Base-by-base conservation (phyloP, 2,888 invertebrate genomes). In the Pristionchus fissidentatus region DNA sequence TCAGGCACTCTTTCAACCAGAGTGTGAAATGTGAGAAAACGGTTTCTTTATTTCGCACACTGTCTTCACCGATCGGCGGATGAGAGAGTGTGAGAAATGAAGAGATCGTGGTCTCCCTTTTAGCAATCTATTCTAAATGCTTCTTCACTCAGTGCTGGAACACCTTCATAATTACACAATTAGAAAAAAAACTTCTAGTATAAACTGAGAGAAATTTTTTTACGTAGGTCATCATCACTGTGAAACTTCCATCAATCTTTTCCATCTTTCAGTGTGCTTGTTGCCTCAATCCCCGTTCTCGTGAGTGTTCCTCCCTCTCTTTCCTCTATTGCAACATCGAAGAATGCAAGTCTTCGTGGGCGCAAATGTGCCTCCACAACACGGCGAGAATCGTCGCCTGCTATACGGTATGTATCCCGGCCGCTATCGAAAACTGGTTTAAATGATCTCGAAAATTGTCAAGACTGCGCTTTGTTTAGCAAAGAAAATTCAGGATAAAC, bases 271-370 rank as follows among this genome's bases (percentile, higher is more conserved):
- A 87, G 87, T 88, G 88, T 82, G 84, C 84, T 15, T 88, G 87
- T 70, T 88, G 88, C 52, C 84, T 85, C 60, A 86, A 87, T 77
- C 81, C 84, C 32, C 85, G 85, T 29, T 84, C 85, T 29, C 84
- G 83, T 41, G 84, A 83, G 52, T 87, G 87, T 49, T 86, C 86
- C 41, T 86, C 86, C 1, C 81, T 87, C 3, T 87, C 87, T 8
- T 88, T 70, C 70, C 84, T 70, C 75, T 66, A 78, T 52, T 78
- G 79, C 70, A 82, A 82, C 52, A 82, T 82, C 13, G 82, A 82
- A 70, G 91, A 92, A 46, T 92, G 91, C 85, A 91, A 91, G 66
- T 66, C 66, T 7, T 90, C 91, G n/a, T 91, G 91, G 90, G 91
- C 91, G 2, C 89, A 91, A 55, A 91, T 92, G 87, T 90, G 89